phyloP scores from a whole-genome alignment of 2,113 vertebrate genomes.

The Pachypanchax playfairii region DNA sequence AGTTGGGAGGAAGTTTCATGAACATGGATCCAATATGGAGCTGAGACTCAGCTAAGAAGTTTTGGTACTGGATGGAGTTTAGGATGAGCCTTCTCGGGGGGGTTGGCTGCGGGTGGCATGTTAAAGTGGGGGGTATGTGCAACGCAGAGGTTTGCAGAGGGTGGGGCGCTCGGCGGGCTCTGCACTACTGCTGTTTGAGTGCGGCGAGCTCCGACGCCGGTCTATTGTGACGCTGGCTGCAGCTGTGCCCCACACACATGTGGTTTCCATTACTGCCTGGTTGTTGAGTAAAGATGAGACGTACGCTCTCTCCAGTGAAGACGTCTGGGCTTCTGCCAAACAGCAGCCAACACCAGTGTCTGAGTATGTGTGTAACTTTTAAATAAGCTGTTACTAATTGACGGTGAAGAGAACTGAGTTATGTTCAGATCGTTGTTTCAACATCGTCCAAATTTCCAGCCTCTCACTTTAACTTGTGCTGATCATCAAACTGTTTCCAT shows the following conservation, averaged over 20 bases:
- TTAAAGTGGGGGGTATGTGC: constrained; percentile 1
- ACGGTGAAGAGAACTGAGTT: constrained; percentile 9
- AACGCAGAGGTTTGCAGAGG: constrained; percentile 12
- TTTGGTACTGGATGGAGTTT: constrained; percentile 13
- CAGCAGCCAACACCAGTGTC: constrained; percentile 71
- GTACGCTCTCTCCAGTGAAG: constrained; percentile 49
- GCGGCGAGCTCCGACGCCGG: constrained; percentile 64
- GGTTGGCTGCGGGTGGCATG: constrained; percentile 26
- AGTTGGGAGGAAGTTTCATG: constrained; percentile 17
- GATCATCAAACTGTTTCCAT: constrained; percentile 14
- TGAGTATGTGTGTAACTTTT: constrained; percentile 37
- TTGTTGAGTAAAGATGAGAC: constrained; percentile 60
- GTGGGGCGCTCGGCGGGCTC: constrained; percentile 23
- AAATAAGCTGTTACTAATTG: constrained; percentile 65
- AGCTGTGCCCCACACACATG: constrained; percentile 67
- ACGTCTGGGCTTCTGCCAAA: constrained; percentile 63
- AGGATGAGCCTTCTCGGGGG: neutral
- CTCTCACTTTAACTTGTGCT: constrained; percentile 21
- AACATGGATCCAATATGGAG: constrained; percentile 50
- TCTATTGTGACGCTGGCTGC: constrained; percentile 69
- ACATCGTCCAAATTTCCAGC: constrained; percentile 52
- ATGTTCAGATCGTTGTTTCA: constrained; percentile 33
- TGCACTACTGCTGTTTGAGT: constrained; percentile 67
- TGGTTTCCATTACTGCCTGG: constrained; percentile 71
- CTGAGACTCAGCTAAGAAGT: constrained; percentile 23